Evolutionary conservation across 1,140 invertebrate species (phyloP).

Genomic region (Berghia stephanieae): DNA sequence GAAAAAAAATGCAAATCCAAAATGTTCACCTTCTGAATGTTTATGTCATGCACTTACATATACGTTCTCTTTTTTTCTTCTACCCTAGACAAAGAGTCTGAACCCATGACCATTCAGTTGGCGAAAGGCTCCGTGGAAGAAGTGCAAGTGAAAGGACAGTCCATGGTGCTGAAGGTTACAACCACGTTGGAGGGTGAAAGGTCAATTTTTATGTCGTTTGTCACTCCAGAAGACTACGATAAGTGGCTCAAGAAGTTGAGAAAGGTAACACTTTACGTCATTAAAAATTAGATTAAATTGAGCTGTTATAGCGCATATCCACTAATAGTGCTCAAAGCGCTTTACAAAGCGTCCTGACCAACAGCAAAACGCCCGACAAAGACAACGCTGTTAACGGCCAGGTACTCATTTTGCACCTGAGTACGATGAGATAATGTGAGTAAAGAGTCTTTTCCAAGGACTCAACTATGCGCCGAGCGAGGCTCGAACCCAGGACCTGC

Average conservation of each 20-base stretch:
- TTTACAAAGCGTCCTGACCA: too few relatives aligned
- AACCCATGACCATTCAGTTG: constrained; percentile 59
- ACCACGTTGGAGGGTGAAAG: constrained; percentile 57
- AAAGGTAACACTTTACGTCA: constrained; percentile 51
- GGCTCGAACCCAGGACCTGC: too few relatives aligned
- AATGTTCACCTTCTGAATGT: too few relatives aligned
- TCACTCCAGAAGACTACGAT: constrained; percentile 50
- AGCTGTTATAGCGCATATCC: background rate
- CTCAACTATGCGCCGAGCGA: too few relatives aligned
- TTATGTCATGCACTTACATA: too few relatives aligned
- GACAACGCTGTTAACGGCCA: too few relatives aligned
- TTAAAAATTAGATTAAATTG: background rate
- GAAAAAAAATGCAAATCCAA: too few relatives aligned
- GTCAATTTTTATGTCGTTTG: constrained; percentile 62
- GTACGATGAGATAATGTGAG: too few relatives aligned
- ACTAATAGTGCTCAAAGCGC: background rate
- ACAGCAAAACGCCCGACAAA: background rate
- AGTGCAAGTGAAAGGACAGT: constrained; percentile 60
- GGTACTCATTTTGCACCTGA: too few relatives aligned
- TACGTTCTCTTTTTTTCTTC: too few relatives aligned
- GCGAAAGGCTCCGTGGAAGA: constrained; percentile 64
- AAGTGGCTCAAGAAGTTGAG: constrained; percentile 62
- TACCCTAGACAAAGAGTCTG: constrained; percentile 52
- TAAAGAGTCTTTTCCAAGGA: too few relatives aligned
- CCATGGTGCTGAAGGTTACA: constrained; percentile 60